Evolutionary conservation across 2,797 vertebrate species (phyloP), one percentile per base, ranked within the genome.

Genomic region (Helicolenus hilgendorfi): DNA sequence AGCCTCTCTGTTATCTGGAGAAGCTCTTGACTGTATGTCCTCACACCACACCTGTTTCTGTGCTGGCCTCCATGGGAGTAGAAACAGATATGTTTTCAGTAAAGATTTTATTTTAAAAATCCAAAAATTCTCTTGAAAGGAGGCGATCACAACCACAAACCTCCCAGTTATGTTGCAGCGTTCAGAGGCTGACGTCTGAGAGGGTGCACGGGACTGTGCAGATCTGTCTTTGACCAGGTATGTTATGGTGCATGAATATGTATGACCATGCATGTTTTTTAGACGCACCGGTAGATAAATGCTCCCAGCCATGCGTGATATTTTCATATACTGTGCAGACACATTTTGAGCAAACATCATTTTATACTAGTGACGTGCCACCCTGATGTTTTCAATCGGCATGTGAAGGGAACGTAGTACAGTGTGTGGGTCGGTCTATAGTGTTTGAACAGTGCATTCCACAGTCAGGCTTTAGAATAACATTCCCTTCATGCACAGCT

Each of bases 381-480:
- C 77, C n/a, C 79, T 45, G 53, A 70, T 85, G 89, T 91, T 95
- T 94, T 88, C 81, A 87, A 83, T 95, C 67, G 72, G 71, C 74
- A 68, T 90, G 86, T 73, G 81, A 92, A 89, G 74, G 80, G 87
- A 87, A 79, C 85, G 36, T 38, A 62, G 63, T 77, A 31, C 80
- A 85, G 89, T 69, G 81, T 83, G 87, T 92, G 81, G 73, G 81
- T 36, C 49, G 82, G 68, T 83, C 92, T 45, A 15, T 84, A 27
- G 80, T 97, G 97, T 97, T 97, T 97, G 92, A 93, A 96, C 62
- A 96, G 95, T 81, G 81, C 95, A 97, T 97, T 97, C 96, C 96
- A 90, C 93, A 95, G 93, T 89, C 87, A 83, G 93, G 88, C 92
- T 96, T 95, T 96, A 96, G 83, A 96, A 96, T 89, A 97, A 96